Percentiles rank a stretch among this genome's conserved stretches.
phyloP scores from a whole-genome alignment of 1,140 invertebrate genomes.

The Schlechtendalia chinensis region DNA sequence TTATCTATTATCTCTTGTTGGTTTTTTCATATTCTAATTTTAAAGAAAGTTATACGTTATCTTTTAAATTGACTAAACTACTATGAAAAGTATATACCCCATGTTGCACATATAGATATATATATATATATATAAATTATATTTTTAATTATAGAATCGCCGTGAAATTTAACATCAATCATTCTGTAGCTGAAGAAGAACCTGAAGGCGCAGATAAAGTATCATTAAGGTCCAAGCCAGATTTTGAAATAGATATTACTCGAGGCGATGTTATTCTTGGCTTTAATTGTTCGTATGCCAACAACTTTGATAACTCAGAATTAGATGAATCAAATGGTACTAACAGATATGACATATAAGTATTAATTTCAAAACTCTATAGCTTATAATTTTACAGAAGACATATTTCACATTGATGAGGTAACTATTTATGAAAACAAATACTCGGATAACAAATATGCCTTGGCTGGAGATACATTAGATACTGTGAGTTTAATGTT shows the following conservation, averaged over 20 bases:
- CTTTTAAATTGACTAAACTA: too few species aligned
- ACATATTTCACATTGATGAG: slow-evolving; percentile 85
- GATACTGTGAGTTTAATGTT: slow-evolving; percentile 76
- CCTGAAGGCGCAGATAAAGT: slow-evolving; percentile 65
- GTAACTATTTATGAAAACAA: slow-evolving; percentile 79
- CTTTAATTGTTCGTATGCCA: slow-evolving; percentile 77
- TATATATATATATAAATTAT: not conserved
- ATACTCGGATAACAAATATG: slow-evolving; percentile 78
- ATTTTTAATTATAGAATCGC: slow-evolving; percentile 63
- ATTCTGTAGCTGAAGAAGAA: slow-evolving; percentile 78
- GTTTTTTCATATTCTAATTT: too few species aligned
- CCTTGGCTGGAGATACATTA: slow-evolving; percentile 83
- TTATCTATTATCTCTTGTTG: too few species aligned
- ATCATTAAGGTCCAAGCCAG: slow-evolving; percentile 80
- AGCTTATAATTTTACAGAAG: slow-evolving; percentile 61
- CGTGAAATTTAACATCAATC: slow-evolving; percentile 83
- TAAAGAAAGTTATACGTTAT: too few species aligned
- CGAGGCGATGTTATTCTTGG: slow-evolving; percentile 73
- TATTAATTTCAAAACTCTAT: slow-evolving; percentile 1
- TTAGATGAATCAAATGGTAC: slow-evolving; percentile 67
- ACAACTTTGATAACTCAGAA: slow-evolving; percentile 62
- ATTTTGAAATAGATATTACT: slow-evolving; percentile 79
- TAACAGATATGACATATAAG: not conserved
- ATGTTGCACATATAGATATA: too few species aligned
- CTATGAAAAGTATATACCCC: too few species aligned